These are phyloP conservation scores for Coracias cyanogaster DNA, from an alignment of 2,797 vertebrate genomes.

Conservation along the genomic window DNA sequence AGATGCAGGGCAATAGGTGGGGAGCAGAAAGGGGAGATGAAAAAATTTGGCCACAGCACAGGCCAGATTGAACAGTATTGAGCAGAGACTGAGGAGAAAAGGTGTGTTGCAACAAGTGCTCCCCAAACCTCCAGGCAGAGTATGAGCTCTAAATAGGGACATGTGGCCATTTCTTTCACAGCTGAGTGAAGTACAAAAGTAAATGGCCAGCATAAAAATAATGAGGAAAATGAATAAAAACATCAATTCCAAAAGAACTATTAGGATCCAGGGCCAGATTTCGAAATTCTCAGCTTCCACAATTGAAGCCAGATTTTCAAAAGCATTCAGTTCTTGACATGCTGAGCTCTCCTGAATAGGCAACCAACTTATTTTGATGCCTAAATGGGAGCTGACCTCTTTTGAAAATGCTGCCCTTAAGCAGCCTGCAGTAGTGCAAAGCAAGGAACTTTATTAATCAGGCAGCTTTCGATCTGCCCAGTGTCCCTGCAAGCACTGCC, in stretches of 20 bases:
- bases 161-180: slow-evolving; percentile 67
- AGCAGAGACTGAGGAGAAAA: not conserved
- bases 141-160: slow-evolving; percentile 39
- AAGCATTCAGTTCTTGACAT: slow-evolving; percentile 66
- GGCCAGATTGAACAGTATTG: not conserved
- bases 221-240: slow-evolving; percentile 66
- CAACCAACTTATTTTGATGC: slow-evolving; percentile 60
- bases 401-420: slow-evolving; percentile 65
- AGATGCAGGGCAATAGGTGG: not conserved
- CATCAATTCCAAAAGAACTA: slow-evolving; percentile 61
- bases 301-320: slow-evolving; percentile 70
- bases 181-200: slow-evolving; percentile 65
- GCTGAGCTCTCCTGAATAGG: slow-evolving; percentile 68
- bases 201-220: slow-evolving; percentile 66
- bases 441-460: slow-evolving; percentile 48
- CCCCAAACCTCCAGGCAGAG: slow-evolving; percentile 48
- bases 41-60: not conserved
- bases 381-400: slow-evolving; percentile 66
- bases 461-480: not conserved
- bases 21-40: not conserved
- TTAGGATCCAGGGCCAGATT: slow-evolving; percentile 60
- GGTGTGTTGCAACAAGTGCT: slow-evolving; percentile 55
- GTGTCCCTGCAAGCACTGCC: not conserved
- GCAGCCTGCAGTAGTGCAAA: slow-evolving; percentile 47
- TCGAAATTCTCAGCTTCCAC: slow-evolving; percentile 69